phyloP scores from a whole-genome alignment of 92 coral and sea anemone species.

The Actinostola sp. region DNA sequence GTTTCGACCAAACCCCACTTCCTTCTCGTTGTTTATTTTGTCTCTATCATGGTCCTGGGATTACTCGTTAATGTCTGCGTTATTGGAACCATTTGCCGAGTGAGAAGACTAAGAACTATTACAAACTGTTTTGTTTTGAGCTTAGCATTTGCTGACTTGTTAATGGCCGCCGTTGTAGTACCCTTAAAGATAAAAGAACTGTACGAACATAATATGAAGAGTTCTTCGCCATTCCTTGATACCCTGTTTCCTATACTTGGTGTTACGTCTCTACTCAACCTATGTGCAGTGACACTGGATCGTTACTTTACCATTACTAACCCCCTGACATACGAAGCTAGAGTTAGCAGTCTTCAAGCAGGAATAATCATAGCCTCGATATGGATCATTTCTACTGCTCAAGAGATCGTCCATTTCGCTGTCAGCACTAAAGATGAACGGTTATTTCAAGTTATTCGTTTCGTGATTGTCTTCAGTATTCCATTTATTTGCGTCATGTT shows the following conservation, averaged over 20 bases:
- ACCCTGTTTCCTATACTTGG: slow-evolving; percentile 80
- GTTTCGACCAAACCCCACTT: neutral
- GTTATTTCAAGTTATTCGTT: slow-evolving; percentile 74
- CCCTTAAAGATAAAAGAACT: slow-evolving; percentile 70
- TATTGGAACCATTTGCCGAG: slow-evolving; percentile 66
- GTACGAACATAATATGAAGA: slow-evolving; percentile 5
- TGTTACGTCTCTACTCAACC: slow-evolving; percentile 85
- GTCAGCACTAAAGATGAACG: slow-evolving; percentile 9
- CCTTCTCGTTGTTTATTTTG: slow-evolving; percentile 50
- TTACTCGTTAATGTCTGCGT: slow-evolving; percentile 55
- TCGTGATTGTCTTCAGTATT: slow-evolving; percentile 67
- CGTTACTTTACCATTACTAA: slow-evolving; percentile 80
- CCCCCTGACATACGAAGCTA: slow-evolving; percentile 74
- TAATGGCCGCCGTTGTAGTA: slow-evolving; percentile 71
- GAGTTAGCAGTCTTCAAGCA: slow-evolving; percentile 63
- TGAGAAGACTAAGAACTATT: slow-evolving; percentile 74
- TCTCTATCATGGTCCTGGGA: slow-evolving; percentile 52
- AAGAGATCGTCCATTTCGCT: slow-evolving; percentile 64
- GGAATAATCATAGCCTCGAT: slow-evolving; percentile 53
- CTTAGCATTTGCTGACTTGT: slow-evolving; percentile 79
- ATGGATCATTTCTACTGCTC: slow-evolving; percentile 77
- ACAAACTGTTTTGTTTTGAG: slow-evolving; percentile 88
- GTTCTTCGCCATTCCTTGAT: slow-evolving; percentile 43
- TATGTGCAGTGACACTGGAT: slow-evolving; percentile 91
- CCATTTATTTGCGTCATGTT: slow-evolving; percentile 75